Conservation (phyloP, 2,888 invertebrate species). For the Aspidiotus rigidus region DNA sequence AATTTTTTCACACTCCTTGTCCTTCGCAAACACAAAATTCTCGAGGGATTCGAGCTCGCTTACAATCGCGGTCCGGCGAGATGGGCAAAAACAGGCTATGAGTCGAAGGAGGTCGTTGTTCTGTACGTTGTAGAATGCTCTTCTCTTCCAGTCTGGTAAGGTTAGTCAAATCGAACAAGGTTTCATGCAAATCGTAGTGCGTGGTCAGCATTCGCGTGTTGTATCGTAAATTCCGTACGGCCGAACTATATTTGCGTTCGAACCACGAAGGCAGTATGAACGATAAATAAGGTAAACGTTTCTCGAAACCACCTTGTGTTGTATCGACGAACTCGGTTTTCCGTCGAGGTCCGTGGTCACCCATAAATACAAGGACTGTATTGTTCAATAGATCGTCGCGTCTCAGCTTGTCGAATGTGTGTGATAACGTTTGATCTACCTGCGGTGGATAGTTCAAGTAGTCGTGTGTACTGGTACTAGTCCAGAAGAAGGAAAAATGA, state of each 20-base stretch:
- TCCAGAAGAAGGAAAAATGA: not conserved
- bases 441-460: not conserved
- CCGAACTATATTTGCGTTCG: not conserved
- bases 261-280: not conserved
- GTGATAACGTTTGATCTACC: not conserved
- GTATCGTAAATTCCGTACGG: not conserved
- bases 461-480: not conserved
- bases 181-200: not conserved
- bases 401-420: not conserved
- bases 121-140: not conserved
- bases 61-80: not conserved
- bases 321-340: not conserved
- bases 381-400: not conserved
- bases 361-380: not conserved
- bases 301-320: not conserved
- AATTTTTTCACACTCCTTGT: not conserved
- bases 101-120: not conserved
- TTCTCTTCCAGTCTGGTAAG: not conserved
- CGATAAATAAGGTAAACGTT: not conserved
- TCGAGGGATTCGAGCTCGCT: not conserved
- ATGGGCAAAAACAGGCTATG: not conserved
- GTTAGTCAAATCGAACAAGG: not conserved
- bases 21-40: conserved; percentile 1
- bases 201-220: conserved; percentile 4
- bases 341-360: not conserved